Evolutionary conservation across 2,888 invertebrate genomes (phyloP), one percentile per base, ranked within the genome.

Genomic region (Andrena minutula): DNA sequence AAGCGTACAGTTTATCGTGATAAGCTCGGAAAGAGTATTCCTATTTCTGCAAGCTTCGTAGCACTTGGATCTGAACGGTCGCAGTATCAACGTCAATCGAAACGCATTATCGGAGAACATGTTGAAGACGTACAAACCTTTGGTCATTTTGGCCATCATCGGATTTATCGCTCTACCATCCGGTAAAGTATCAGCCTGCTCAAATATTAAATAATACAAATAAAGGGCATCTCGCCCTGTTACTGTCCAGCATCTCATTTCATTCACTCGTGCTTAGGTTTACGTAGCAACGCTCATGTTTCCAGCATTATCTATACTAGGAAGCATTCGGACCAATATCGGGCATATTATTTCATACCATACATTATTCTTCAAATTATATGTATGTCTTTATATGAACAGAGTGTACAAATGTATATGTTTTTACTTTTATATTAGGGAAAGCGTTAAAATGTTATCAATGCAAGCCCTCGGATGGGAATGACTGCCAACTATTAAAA

Each of bases 1-100:
- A 88, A 88, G 75, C 16, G 68, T 28, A 49, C 28, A 72, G 56
- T 75, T 83, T 79, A 69, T 82, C 86, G 8, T 53, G 85, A 87
- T 88, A 86, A 86, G 72, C 26, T 30, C 53, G 28, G 2, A 72
- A 72, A 68, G 72, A 69, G 20, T 74, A 87, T 65, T 56, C 35
- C 58, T 72, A 72, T 69, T 68, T 75, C 78, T 70, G 58, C n/a
- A 74, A 76, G 64, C 47, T 65, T 7, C n/a, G 2, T n/a, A 32
- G 5, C 86, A 86, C 20, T 84, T 68, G 64, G 47, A 32, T 23
- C 26, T 51, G 60, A 30, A 58, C 68, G 26, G 16, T 85, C 68
- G 3, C 65, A 80, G 75, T 56, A 30, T 76, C 20, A 16, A 64
- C 80, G 26, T 69, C 32, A 41, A 56, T 53, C 20, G 12, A 28